Conservation (phyloP, 2,113 vertebrate genomes). For the Rhynchomys soricoides region DNA sequence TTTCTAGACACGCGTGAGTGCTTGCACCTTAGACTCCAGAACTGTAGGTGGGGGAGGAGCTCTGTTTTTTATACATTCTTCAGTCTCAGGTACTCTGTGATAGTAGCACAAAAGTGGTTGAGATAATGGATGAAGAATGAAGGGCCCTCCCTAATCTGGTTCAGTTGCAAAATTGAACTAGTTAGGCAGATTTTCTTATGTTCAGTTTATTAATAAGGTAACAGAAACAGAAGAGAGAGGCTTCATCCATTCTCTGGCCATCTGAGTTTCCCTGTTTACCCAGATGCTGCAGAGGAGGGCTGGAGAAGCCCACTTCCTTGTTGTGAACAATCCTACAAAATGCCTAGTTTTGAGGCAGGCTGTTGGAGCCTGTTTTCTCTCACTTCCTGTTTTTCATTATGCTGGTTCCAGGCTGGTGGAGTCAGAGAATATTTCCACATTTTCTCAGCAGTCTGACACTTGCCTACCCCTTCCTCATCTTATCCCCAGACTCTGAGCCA, state of each 20-base stretch:
- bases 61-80: not conserved
- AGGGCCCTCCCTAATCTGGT: not conserved
- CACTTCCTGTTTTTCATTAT: not conserved
- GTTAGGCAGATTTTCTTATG: not conserved
- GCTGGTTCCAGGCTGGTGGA: not conserved
- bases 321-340: not conserved
- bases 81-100: not conserved
- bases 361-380: not conserved
- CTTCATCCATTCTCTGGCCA: rapidly evolving
- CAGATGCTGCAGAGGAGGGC: not conserved
- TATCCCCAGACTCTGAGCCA: not conserved
- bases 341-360: not conserved
- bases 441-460: not conserved
- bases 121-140: not conserved
- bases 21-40: not conserved
- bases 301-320: not conserved
- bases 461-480: not conserved
- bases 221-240: not conserved
- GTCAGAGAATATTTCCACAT: not conserved
- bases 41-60: not conserved
- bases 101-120: not conserved
- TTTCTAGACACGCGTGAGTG: not conserved
- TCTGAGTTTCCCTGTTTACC: not conserved
- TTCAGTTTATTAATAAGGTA: not conserved
- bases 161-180: not conserved